Conservation (phyloP, 2,888 invertebrate species). For the Diplazon laetatorius region DNA sequence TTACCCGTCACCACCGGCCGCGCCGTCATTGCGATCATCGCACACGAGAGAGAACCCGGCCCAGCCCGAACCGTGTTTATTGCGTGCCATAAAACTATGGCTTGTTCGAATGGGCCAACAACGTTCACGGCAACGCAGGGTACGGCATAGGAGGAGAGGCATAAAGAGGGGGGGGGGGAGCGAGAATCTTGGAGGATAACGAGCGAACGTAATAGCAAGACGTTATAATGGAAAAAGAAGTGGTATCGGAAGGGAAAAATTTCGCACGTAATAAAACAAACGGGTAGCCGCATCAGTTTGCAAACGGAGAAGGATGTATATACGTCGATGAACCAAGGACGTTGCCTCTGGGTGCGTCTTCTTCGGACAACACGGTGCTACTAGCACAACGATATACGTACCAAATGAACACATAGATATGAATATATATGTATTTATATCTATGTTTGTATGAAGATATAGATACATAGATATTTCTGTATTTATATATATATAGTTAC, state of each 20-base stretch:
- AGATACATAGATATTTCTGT: conserved; percentile 32
- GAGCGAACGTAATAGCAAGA: conserved; percentile 37
- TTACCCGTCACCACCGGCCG: conserved; percentile 29
- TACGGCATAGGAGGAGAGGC: conserved; percentile 22
- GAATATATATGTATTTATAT: conserved; percentile 33
- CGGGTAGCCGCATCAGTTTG: conserved; percentile 38
- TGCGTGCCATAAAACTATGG: conserved; percentile 71
- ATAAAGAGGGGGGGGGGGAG: background rate
- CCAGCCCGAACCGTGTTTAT: conserved; percentile 69
- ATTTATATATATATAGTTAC: conserved; percentile 38
- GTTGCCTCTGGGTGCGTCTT: conserved; percentile 42
- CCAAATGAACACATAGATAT: conserved; percentile 29
- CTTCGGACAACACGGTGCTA: conserved; percentile 48
- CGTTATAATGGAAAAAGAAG: conserved; percentile 35
- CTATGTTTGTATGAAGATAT: too few species aligned
- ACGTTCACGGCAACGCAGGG: conserved; percentile 32
- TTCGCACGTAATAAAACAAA: conserved; percentile 80
- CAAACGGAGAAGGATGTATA: conserved; percentile 38
- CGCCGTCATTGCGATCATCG: conserved; percentile 49
- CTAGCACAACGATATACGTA: background rate
- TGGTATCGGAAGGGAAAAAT: conserved; percentile 71
- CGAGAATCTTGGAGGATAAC: conserved; percentile 32
- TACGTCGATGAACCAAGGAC: conserved; percentile 48
- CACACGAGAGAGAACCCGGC: conserved; percentile 22
- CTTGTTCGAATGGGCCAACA: conserved; percentile 69